Evolutionary conservation across 1,140 invertebrate species (phyloP).

Genomic region (Drosophila triauraria): DNA sequence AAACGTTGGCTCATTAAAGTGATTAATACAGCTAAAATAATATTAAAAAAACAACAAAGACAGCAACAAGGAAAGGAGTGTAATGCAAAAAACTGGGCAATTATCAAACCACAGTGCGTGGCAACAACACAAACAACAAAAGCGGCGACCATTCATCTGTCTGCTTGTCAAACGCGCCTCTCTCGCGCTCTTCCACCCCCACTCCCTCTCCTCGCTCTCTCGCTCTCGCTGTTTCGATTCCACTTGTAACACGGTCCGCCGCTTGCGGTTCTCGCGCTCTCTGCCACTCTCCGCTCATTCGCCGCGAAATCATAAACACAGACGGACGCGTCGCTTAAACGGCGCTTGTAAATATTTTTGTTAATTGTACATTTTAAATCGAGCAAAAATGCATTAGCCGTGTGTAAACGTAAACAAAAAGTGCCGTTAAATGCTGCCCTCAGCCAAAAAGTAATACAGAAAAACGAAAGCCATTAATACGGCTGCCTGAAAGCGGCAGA

Average conservation of each 20-base stretch:
- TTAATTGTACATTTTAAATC: conserved; percentile 41
- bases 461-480: conserved; percentile 10
- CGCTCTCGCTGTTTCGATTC: conserved; percentile 64
- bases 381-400: conserved; percentile 33
- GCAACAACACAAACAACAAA: conserved; percentile 30
- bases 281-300: conserved; percentile 45
- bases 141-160: conserved; percentile 32
- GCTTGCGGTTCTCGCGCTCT: conserved; percentile 34
- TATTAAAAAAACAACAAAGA: conserved; percentile 46
- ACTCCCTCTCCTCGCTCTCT: conserved; percentile 29
- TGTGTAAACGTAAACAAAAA: conserved; percentile 45
- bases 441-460: conserved; percentile 38
- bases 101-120: conserved; percentile 73
- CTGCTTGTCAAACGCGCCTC: conserved; percentile 46
- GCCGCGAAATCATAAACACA: conserved; percentile 66
- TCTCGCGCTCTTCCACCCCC: conserved; percentile 38
- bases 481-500: background rate
- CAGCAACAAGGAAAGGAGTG: conserved; percentile 4
- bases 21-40: conserved; percentile 62
- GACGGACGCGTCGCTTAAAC: conserved; percentile 52
- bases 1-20: conserved; percentile 73
- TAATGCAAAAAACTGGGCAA: conserved; percentile 58
- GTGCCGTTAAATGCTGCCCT: conserved; percentile 22
- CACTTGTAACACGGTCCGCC: conserved; percentile 58
- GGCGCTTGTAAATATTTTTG: conserved; percentile 59